phyloP scores from a whole-genome alignment of 2,888 invertebrate genomes.

The Philereme vetulata region DNA sequence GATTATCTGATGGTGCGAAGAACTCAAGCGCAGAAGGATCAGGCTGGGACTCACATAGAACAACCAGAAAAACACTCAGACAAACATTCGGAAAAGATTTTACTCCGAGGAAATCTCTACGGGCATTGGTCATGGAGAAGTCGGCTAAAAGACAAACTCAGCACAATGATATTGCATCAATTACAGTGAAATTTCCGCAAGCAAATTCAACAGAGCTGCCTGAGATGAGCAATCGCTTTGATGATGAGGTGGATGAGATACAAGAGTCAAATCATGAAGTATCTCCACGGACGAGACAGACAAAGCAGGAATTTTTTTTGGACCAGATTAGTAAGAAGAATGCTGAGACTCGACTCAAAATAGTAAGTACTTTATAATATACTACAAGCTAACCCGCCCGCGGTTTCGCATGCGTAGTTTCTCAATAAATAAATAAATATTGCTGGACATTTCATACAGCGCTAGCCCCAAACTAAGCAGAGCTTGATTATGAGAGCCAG shows the following conservation, averaged over 20 bases:
- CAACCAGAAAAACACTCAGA: constrained; percentile 68
- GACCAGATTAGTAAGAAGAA: constrained; percentile 59
- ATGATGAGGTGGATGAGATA: constrained; percentile 36
- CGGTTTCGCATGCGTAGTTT: no score
- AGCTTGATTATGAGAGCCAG: no score
- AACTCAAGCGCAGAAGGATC: constrained; percentile 69
- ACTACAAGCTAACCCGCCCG: neutral
- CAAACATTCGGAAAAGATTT: constrained; percentile 73
- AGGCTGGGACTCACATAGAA: constrained; percentile 76
- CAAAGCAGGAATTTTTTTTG: constrained; percentile 55
- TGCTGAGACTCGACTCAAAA: constrained; percentile 52
- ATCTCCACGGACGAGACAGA: constrained; percentile 52
- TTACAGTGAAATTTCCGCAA: constrained; percentile 48
- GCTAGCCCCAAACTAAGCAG: no score
- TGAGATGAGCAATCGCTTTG: constrained; percentile 38
- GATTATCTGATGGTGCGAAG: constrained; percentile 54
- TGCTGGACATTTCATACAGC: no score
- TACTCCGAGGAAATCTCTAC: constrained; percentile 63
- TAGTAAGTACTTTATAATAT: constrained; percentile 52
- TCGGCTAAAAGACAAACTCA: constrained; percentile 62
- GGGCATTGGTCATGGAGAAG: constrained; percentile 73
- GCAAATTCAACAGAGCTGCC: constrained; percentile 55
- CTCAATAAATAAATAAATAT: no score
- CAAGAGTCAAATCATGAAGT: constrained; percentile 52
- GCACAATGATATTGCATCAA: constrained; percentile 44